phyloP scores from a whole-genome alignment of 2,113 vertebrate genomes.

The Cervus canadensis region DNA sequence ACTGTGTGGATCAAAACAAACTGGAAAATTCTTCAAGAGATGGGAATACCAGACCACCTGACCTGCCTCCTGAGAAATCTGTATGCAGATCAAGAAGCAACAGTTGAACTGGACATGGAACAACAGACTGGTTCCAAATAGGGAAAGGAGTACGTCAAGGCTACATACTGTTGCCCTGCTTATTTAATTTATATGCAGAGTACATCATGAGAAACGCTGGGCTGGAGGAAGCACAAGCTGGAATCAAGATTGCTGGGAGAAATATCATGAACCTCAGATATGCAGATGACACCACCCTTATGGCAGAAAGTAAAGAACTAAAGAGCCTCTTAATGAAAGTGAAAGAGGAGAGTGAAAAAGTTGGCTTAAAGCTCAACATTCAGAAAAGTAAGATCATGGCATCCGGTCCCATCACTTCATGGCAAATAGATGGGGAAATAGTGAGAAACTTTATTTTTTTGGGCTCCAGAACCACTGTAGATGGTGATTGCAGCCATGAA shows the following conservation, averaged over 20 bases:
- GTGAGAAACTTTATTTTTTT: rapidly evolving
- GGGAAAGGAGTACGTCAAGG: neutral
- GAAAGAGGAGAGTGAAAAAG: neutral
- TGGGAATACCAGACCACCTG: neutral
- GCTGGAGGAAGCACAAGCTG: neutral
- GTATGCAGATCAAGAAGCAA: neutral
- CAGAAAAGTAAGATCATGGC: neutral
- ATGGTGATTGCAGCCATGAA: neutral
- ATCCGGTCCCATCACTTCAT: neutral
- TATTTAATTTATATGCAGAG: neutral
- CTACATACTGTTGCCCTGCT: neutral
- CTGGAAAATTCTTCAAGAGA: neutral
- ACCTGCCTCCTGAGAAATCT: neutral
- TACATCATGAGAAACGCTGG: neutral
- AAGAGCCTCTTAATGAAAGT: neutral
- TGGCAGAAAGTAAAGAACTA: neutral
- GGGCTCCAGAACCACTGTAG: neutral
- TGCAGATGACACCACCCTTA: neutral
- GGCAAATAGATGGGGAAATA: neutral
- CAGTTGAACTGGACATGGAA: neutral
- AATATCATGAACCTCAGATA: neutral
- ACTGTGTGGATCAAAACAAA: neutral
- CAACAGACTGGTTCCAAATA: neutral
- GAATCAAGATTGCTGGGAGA: neutral
- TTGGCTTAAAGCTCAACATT: neutral